Base-by-base conservation (phyloP, 1,140 invertebrate genomes). In the Temnothorax nylanderi region DNA sequence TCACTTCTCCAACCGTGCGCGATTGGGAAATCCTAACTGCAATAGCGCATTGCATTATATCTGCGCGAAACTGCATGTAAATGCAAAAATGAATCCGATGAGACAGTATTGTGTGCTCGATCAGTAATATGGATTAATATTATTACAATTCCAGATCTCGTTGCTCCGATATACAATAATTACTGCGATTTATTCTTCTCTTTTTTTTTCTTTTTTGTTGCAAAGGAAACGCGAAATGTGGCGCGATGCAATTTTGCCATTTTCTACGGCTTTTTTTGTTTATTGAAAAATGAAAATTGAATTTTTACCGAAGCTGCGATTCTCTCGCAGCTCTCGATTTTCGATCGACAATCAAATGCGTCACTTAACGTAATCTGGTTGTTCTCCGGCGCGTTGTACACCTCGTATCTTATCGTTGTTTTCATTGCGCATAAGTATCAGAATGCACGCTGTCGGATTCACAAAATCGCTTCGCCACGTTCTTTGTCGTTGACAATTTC, bases 21-120 rank as follows among this genome's bases (percentile, higher is more conserved):
- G 74, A 87, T 91, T 90, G 87, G 65, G 88, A 90, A 90, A 89
- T 85, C 78, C 76, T 75, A 64, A 89, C 87, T 72, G 82, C 58
- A 85, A 85, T 49, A 85, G 71, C n/a, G 58, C 76, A 58, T 89
- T 89, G 87, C 88, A 58, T 89, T 86, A 89, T 86, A 89, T 89
- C 76, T 75, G 85, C 47, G 87, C 34, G 88, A 89, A 86, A 89
- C 47, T 80, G 54, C 80, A 72, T 69, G 69, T 85, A 77, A 75
- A 75, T 75, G 69, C 80, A 84, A 84, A 84, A 84, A 84, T 84
- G 41, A 74, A 60, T 75, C 26, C 41, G 54, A 26, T 18, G 80
- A 74, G 54, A 75, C 37, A 10, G 13, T 54, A 0, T 3, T 60
- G 3, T 7, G 16, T 8, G 18, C 18, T 47, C 26, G 11, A 21